Evolutionary conservation across 2,797 vertebrate species (phyloP), one percentile per base, ranked within the genome.

Genomic region (Ciconia nigra): DNA sequence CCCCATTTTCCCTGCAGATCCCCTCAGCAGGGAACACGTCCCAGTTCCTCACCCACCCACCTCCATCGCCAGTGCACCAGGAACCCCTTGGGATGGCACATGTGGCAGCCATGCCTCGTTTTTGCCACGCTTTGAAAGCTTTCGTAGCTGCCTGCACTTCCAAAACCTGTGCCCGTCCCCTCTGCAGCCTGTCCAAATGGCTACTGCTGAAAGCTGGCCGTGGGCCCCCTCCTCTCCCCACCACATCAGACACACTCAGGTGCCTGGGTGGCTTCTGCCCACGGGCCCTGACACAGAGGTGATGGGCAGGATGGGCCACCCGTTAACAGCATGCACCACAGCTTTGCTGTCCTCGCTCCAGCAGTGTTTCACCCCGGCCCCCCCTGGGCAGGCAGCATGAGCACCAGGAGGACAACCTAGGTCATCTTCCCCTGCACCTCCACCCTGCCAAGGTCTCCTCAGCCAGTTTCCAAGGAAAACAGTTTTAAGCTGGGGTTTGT

Each of bases 311-410:
- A 57, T 15, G 67, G 35, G 67, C 33, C 11, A 7, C 39, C 52
- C 11, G 0, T 33, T 77, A n/a, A 39, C 1, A 5, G 35, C 20
- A 4, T 0, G 6, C 13, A 9, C 61, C 1, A 0, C 12, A 63
- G 46, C 41, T 18, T 57, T 80, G 77, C 69, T 29, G 39, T 26
- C 37, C 33, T 69, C 4, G 0, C 28, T 15, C 57, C 65, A 39
- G 61, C 79, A 61, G 33, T 6, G 8, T 54, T 47, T 69, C 67
- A 33, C 13, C 52, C 20, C 9, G 1, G 28, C 37, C 41, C 19
- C 13, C 37, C 41, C 19, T 14, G 67, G 31, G 41, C 35, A 25
- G 59, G 66, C 57, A 81, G 46, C 20, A 26, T 6, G 5, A 10
- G 28, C 17, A 35, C 47, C 69, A 22, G 28, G 12, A 57, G 57